Evolutionary conservation across 2,888 invertebrate species (phyloP).

Genomic region (Caenorhabditis uteleia): DNA sequence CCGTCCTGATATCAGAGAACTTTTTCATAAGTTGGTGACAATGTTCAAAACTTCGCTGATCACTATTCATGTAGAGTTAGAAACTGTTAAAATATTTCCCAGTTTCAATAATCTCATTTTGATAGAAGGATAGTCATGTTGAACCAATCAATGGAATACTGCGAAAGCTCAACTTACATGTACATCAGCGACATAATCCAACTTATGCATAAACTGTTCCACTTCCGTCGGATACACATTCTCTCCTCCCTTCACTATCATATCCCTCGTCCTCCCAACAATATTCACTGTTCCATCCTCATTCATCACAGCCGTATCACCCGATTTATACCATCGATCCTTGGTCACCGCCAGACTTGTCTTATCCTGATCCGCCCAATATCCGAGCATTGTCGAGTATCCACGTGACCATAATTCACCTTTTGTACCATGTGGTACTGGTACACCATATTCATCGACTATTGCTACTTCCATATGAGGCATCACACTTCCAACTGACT

Average conservation of each 20-base stretch:
- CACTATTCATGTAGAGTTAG: not conserved
- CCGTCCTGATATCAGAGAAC: too few relatives aligned
- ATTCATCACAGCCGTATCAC: slow-evolving; percentile 72
- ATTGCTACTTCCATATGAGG: slow-evolving; percentile 73
- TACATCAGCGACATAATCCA: slow-evolving; percentile 73
- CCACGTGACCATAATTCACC: slow-evolving; percentile 73
- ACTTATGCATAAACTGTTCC: slow-evolving; percentile 73
- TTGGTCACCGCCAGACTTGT: slow-evolving; percentile 77
- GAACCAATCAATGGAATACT: not conserved
- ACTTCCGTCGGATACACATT: slow-evolving; percentile 73
- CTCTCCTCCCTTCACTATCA: slow-evolving; percentile 71
- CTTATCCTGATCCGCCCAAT: slow-evolving; percentile 82
- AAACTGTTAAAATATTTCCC: too few relatives aligned
- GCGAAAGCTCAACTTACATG: slow-evolving; percentile 70
- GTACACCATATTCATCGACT: slow-evolving; percentile 31
- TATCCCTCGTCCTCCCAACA: slow-evolving; percentile 73
- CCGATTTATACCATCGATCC: slow-evolving; percentile 77
- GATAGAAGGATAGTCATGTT: too few relatives aligned
- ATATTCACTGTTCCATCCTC: slow-evolving; percentile 73
- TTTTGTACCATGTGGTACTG: slow-evolving; percentile 53
- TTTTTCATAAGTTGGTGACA: too few relatives aligned
- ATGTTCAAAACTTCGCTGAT: too few relatives aligned
- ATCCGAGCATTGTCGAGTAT: slow-evolving; percentile 79
- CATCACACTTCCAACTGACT: slow-evolving; percentile 73
- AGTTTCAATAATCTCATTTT: too few relatives aligned